Evolutionary conservation across 2,113 vertebrate species (phyloP), one percentile per base, ranked within the genome.

Genomic region (Formicarius rufipectus): DNA sequence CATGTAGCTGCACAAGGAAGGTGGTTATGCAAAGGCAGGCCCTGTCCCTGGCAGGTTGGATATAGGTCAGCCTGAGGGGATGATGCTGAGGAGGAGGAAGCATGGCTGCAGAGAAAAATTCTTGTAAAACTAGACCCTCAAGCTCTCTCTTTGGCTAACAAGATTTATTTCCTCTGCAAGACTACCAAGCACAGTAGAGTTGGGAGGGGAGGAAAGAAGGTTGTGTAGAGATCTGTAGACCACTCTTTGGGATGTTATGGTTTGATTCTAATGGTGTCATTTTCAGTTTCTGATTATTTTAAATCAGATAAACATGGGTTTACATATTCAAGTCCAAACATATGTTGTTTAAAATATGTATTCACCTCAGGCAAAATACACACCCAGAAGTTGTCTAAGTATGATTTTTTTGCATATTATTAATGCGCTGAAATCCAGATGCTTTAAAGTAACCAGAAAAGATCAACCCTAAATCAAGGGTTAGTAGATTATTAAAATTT

Each of bases 341-440:
- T 56, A 83, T 2, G 28, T 87, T 94, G 62, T 89, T 92, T 96
- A 84, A 95, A 92, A 92, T 86, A 81, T 55, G 49, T 30, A 47
- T 92, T 95, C 39, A 86, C 90, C 94, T 92, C 71, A 94, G 92
- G 88, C 83, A 79, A 89, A 92, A 84, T 93, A 60, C 94, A 93
- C 83, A 89, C 91, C 83, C 74, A 96, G 76, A 93, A 96, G 73
- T 35, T 75, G 59, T 73, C 30, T 83, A 75, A 84, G 44, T 91
- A 45, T 76, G 49, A 60, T 74, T 90, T 92, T 87, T 95, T 84
- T 92, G 44, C 69, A 75, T 94, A 68, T 74, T 30, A 76, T 93
- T 93, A 90, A 69, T 1, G 1, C 31, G 39, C 56, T 94, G 53
- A 87, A 94, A 82, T 92, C 56, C 45, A 45, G 47, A 25, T 87